Conservation (phyloP, 2,113 vertebrate genomes). For the Hemicordylus capensis region DNA sequence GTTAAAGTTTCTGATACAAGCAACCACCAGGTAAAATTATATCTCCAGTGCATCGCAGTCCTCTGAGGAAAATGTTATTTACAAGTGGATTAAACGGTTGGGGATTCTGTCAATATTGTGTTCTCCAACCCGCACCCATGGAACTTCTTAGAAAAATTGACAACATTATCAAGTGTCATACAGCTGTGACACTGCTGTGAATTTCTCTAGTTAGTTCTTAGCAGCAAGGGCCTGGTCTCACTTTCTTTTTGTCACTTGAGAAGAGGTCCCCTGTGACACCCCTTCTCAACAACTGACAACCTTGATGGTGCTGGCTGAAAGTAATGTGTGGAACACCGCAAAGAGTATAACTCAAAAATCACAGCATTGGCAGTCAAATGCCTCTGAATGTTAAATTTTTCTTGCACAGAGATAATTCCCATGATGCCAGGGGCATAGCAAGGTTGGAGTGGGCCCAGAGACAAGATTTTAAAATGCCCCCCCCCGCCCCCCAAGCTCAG, state of each 20-base stretch:
- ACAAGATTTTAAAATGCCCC: too few relatives aligned
- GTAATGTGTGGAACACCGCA: too few relatives aligned
- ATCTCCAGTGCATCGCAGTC: background rate
- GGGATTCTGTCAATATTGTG: background rate
- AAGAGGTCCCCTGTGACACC: too few relatives aligned
- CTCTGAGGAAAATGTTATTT: background rate
- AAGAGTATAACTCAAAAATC: too few relatives aligned
- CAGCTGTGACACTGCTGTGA: background rate
- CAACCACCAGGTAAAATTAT: slow-evolving; percentile 87
- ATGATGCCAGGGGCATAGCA: too few relatives aligned
- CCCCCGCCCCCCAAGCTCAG: too few relatives aligned
- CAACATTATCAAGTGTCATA: background rate
- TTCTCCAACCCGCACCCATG: background rate
- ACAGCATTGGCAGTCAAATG: too few relatives aligned
- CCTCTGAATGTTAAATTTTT: too few relatives aligned
- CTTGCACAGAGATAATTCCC: too few relatives aligned
- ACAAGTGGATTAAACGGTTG: background rate
- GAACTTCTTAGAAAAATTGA: background rate
- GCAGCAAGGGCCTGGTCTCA: background rate
- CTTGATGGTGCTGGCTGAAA: too few relatives aligned
- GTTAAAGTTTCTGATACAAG: slow-evolving; percentile 97
- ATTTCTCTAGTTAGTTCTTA: background rate
- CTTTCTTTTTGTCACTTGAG: background rate
- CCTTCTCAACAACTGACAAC: too few relatives aligned
- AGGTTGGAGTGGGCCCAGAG: too few relatives aligned